phyloP scores from a whole-genome alignment of 1,140 invertebrate genomes.

The Drosophila pallidifrons region DNA sequence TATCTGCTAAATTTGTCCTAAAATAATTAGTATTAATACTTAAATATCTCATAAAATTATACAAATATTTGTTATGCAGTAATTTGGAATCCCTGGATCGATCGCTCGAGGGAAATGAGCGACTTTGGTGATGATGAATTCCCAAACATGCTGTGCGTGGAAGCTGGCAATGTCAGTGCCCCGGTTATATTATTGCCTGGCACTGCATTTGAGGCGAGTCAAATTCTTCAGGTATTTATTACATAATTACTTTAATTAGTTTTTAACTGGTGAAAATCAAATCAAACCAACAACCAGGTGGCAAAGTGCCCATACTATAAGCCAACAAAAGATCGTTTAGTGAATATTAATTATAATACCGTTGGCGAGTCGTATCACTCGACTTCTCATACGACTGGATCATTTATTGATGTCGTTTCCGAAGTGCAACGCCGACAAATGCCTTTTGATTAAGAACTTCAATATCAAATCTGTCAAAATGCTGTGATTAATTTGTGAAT shows the following conservation, averaged over 20 bases:
- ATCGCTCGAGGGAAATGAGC: conserved; percentile 95
- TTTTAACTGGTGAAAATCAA: neutral
- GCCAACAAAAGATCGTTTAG: neutral
- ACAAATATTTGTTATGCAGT: conserved; percentile 85
- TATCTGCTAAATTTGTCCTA: no score
- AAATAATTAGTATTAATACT: no score
- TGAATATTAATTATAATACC: no score
- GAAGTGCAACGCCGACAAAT: no score
- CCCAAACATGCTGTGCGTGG: conserved; percentile 97
- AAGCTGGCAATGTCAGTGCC: conserved; percentile 94
- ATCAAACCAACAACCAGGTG: conserved; percentile 48
- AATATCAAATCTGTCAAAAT: conserved; percentile 26
- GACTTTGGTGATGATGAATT: conserved; percentile 98
- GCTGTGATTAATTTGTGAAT: neutral
- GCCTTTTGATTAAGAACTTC: neutral
- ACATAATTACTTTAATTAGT: neutral
- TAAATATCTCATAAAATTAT: no score
- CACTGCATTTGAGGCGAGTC: conserved; percentile 86
- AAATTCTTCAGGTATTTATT: conserved; percentile 80
- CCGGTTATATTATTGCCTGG: conserved; percentile 94
- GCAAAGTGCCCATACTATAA: conserved; percentile 51
- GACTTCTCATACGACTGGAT: no score
- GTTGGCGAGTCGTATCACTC: no score
- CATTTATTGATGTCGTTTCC: no score
- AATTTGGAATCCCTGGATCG: conserved; percentile 98